Base-by-base conservation (phyloP, 2,888 invertebrate genomes). In the Strigamia crassipes region DNA sequence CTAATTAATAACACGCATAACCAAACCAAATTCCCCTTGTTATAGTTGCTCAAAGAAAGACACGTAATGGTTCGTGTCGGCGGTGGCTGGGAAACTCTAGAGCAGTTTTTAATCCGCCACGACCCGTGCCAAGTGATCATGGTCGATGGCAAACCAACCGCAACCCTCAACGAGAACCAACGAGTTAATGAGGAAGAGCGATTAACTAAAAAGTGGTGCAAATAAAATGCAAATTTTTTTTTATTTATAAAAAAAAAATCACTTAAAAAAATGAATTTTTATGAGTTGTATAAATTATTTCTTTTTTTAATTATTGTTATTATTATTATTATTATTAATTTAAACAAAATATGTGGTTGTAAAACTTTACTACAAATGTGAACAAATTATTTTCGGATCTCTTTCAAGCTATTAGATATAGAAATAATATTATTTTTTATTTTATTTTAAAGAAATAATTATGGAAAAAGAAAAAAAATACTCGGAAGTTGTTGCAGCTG, bases 61-160 rank as follows among this genome's bases (percentile, higher is more conserved):
- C 96, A 96, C 90, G 96, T 96, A 92, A 96, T 96, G 96, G 96
- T 96, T 82, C 92, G 96, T 86, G 96, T 96, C 80, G 96, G 96
- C 83, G 96, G 96, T 84, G 96, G 96, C 84, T 96, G 96, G 96
- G 95, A 95, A 90, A 96, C 96, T 21, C 89, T 96, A 87, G 96
- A 96, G 88, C 95, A 96, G 90, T 96, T 96, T 90, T 91, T 96
- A 87, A 92, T 93, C 85, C 92, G 95, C 84, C 95, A 95, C 89
- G 94, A 94, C 88, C 95, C 95, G 73, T 94, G 94, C 89, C 93
- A 94, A 83, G 66, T 81, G n/a, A 81, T 81, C 73, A 81, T 81
- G 81, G 78, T 81, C 23, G 42, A 81, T 78, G 81, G 81, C 9
- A 81, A 81, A 81, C 81, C 81, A 13, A 81, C 81, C 8, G 81